Evolutionary conservation across 2,797 vertebrate species (phyloP).

Genomic region (Alca torda): DNA sequence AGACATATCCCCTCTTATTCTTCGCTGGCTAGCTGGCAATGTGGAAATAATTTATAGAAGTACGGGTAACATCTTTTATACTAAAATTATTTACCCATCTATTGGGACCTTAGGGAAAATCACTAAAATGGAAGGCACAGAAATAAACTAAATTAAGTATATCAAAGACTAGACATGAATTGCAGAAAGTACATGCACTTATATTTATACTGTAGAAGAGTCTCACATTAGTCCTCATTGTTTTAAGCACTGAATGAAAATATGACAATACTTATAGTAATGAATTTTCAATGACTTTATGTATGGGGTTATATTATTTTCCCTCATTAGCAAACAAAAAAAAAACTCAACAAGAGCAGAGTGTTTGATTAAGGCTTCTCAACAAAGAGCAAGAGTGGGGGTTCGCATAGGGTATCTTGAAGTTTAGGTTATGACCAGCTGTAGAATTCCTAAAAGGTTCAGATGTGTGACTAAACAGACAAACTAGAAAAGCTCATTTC

Average conservation of each 20-base stretch:
- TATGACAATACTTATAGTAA: not conserved
- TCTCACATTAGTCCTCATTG: not conserved
- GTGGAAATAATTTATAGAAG: not conserved
- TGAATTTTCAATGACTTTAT: not conserved
- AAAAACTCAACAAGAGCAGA: not conserved
- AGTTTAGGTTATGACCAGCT: not conserved
- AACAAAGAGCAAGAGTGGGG: not conserved
- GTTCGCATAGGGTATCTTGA: not conserved
- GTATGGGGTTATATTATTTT: not conserved
- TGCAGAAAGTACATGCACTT: not conserved
- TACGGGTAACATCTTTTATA: not conserved
- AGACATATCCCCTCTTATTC: not conserved
- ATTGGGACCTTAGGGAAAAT: not conserved
- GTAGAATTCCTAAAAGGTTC: not conserved
- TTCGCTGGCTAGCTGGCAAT: not conserved
- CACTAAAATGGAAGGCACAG: not conserved
- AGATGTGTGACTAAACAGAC: not conserved
- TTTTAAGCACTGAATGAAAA: not conserved
- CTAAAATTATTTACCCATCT: not conserved
- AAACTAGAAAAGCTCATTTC: not conserved
- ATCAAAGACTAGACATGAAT: not conserved
- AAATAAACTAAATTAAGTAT: not conserved
- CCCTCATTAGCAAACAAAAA: not conserved
- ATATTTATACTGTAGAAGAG: not conserved
- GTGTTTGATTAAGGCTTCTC: not conserved